phyloP scores from a whole-genome alignment of 2,113 vertebrate species.

The Onychostruthus taczanowskii region DNA sequence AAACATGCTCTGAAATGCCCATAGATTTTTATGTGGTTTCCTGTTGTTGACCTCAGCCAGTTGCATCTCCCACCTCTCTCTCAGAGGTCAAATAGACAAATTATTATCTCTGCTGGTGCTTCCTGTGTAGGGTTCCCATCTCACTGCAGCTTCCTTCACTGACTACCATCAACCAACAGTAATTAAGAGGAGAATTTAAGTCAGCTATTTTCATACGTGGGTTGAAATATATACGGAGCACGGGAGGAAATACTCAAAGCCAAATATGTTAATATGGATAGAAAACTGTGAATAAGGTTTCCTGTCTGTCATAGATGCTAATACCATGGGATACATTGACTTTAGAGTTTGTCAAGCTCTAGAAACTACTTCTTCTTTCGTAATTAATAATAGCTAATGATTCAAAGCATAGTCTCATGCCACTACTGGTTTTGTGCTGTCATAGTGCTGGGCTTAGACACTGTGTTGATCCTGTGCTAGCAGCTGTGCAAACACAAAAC shows the following conservation, averaged over 20 bases:
- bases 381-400: neutral
- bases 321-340: neutral
- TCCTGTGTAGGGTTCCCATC: neutral
- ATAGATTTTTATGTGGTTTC: neutral
- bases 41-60: neutral
- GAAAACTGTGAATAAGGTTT: neutral
- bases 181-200: neutral
- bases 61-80: neutral
- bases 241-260: neutral
- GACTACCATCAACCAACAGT: neutral
- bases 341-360: neutral
- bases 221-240: neutral
- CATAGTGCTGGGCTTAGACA: neutral
- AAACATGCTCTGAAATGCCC: neutral
- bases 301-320: neutral
- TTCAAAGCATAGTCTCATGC: neutral
- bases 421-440: neutral
- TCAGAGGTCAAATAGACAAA: neutral
- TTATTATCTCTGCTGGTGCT: neutral
- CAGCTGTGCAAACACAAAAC: neutral
- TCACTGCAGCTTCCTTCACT: neutral
- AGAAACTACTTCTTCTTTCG: neutral
- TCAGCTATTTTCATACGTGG: neutral
- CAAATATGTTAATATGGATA: neutral
- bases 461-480: neutral